Evolutionary conservation across 23 tunicate genomes (phyloP), one percentile per base, ranked within the genome.

Genomic region (Phallusia fumigata): DNA sequence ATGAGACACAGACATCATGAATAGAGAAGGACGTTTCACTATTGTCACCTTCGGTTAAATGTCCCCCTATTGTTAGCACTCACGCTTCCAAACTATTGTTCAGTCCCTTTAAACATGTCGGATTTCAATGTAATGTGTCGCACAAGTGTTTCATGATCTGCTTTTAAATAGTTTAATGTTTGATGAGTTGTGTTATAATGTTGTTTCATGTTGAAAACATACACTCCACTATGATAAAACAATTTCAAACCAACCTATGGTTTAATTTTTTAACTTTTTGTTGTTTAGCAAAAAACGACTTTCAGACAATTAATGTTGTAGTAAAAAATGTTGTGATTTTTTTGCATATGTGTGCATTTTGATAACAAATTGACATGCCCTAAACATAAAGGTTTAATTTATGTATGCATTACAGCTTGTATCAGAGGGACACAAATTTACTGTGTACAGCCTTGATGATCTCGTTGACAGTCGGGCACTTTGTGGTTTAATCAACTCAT

Each of bases 401-500:
- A 6, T 21, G 11, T 24, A 13, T 58, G 3, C 13, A 21, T 58
- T 58, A 3, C 28, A 58, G 69, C 69, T 58, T 6, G 98, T 93
- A 0, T 85, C 93, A 5, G 98, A 93, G 82, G 98, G 98, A 13
- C 79, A 83, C 79, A 93, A 93, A 75, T 75, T 93, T 30, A 81
- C 81, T 21, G 84, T 93, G 10, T 82, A 73, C 81, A 88, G 93
- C 58, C 82, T 93, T 35, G 98, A 93, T 79, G 98, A 93, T 36
- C 76, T 93, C n/a, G 90, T 88, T 28, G 93, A 93, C 79, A 84
- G 87, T 74, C 65, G 87, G 26, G 98, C 86, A 30, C 76, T 93
- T 32, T 93, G 98, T 82, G 98, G 98, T 19, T 77, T 93, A 19
- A 75, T 93, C 30, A 93, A 93, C 52, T 93, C 98, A 21, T 93